These are phyloP conservation scores for Corythornis cristatus DNA, from an alignment of 2,113 vertebrate genomes.

Conservation along the genomic window DNA sequence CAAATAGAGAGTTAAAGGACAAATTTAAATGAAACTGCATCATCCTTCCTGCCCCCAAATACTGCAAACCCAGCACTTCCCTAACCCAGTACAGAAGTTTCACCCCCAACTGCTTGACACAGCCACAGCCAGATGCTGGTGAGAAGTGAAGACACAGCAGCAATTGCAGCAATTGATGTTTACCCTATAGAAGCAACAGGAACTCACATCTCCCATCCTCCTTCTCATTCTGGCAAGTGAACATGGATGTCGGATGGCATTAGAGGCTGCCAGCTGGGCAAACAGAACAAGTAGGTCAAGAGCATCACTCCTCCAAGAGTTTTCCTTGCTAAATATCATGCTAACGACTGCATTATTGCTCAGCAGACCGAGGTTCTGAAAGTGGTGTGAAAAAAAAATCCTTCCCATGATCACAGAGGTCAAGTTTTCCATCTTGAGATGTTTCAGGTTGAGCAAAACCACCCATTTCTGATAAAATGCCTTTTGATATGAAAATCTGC, in stretches of 20 bases:
- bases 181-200: background rate
- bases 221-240: background rate
- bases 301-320: conserved; percentile 23
- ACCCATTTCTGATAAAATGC: background rate
- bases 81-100: background rate
- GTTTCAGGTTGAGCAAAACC: background rate
- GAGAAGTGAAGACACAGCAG: background rate
- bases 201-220: background rate
- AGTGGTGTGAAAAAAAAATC: background rate
- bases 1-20: background rate
- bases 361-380: background rate
- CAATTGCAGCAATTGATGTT: background rate
- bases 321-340: background rate
- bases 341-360: background rate
- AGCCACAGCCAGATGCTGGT: background rate
- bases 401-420: background rate
- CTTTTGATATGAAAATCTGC: background rate
- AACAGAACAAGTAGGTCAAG: conserved; percentile 48
- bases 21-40: background rate
- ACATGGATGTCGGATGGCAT: background rate
- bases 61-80: background rate
- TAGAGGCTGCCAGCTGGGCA: conserved; percentile 27
- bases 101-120: background rate
- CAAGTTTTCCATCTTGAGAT: background rate
- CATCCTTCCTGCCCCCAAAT: background rate